phyloP scores from a whole-genome alignment of 2,113 vertebrate species.

The Cavia porcellus region DNA sequence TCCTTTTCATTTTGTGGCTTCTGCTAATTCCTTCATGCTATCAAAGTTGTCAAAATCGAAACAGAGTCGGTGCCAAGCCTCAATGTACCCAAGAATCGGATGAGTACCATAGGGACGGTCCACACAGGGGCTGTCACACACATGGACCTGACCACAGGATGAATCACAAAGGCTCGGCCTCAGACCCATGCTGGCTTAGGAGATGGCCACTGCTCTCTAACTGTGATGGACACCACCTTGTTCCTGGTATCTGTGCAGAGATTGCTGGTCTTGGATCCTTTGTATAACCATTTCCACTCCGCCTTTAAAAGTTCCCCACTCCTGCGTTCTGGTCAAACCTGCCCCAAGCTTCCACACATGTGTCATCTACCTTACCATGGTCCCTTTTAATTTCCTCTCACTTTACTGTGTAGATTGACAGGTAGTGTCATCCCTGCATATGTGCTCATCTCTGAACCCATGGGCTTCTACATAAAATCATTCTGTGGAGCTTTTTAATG shows the following conservation, averaged over 20 bases:
- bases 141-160: neutral
- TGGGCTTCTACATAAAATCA: too few relatives aligned
- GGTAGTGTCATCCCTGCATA: neutral
- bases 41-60: neutral
- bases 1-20: too few relatives aligned
- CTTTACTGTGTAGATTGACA: neutral
- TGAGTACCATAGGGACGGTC: neutral
- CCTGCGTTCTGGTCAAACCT: neutral
- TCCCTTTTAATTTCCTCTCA: neutral
- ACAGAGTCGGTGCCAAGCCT: neutral
- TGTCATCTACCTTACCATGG: too few relatives aligned
- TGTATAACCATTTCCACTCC: neutral
- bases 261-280: neutral
- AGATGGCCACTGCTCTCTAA: neutral
- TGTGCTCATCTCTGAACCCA: neutral
- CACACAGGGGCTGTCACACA: neutral
- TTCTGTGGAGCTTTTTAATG: neutral
- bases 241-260: neutral
- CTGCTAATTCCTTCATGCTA: neutral
- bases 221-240: neutral
- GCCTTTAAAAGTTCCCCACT: neutral
- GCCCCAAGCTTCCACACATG: neutral
- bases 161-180: neutral
- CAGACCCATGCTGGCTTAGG: neutral
- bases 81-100: neutral